Base-by-base conservation (phyloP, 2,797 vertebrate genomes). In the Atherinosoma microstoma region DNA sequence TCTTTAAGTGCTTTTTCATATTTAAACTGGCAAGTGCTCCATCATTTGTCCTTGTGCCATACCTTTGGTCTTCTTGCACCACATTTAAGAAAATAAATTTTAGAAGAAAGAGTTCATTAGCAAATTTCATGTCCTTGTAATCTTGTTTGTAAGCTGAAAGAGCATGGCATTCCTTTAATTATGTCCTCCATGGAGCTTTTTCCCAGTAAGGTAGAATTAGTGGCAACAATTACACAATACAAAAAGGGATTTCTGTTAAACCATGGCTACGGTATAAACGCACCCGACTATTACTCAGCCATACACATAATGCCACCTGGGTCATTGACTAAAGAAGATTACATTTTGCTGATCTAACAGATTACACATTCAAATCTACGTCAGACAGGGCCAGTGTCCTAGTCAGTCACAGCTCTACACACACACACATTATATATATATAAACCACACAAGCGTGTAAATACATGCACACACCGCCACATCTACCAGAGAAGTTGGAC, bases 301-400 rank as follows among this genome's bases (percentile, higher is more conserved):
- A 6, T 27, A n/a, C 67, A 56, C 73, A 82, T 75, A 77, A 83
- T 72, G 66, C 74, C 53, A 78, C 65, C 63, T 49, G 76, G 84
- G 77, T 87, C 77, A 61, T 58, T 84, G 80, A 85, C 77, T 87
- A 93, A 93, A 93, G 92, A 84, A 87, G 91, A 94, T 94, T 94
- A 94, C 67, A 67, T 91, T 93, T 87, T 90, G 93, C 92, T 93
- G 93, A 94, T 87, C 82, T 89, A 63, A 85, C 90, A 91, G 89
- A 93, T 94, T 92, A 94, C 79, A 45, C 29, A 8, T 78, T 65
- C 67, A 79, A 75, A 84, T 84, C 86, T 75, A 68, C 74, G 83
- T 83, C 76, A 85, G 64, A 71, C 62, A 40, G 63, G 16, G 67
- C 53, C 73, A 57, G 18, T 22, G 69, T 64, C 67, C 75, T 54